phyloP scores from a whole-genome alignment of 2,113 vertebrate genomes.

The Gavialis gangeticus region DNA sequence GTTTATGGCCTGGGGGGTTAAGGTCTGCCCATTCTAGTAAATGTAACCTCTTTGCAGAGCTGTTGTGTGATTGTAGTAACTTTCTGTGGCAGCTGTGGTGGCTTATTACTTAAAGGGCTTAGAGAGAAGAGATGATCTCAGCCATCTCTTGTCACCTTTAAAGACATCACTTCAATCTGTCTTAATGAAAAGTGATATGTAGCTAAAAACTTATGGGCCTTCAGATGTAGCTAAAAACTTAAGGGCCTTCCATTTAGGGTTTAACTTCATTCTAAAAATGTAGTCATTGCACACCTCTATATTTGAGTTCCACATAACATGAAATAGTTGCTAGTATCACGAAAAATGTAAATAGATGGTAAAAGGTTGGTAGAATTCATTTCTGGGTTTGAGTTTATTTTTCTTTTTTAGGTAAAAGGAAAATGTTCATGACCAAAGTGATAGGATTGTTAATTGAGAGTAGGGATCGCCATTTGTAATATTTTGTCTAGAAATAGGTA shows the following conservation, averaged over 20 bases:
- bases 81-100: conserved; percentile 75
- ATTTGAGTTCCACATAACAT: background rate
- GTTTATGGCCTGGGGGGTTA: conserved; percentile 28
- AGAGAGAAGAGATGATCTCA: conserved; percentile 77
- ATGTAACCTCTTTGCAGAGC: conserved; percentile 32
- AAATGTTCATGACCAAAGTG: background rate
- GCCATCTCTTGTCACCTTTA: conserved; percentile 68
- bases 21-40: conserved; percentile 22
- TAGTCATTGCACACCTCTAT: too few relatives aligned
- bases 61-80: conserved; percentile 64
- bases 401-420: background rate
- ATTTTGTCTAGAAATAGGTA: background rate
- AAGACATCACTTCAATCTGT: conserved; percentile 58
- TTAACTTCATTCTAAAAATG: background rate
- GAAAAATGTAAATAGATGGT: background rate
- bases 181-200: conserved; percentile 63
- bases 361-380: background rate
- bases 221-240: conserved; percentile 61
- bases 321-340: background rate
- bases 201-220: conserved; percentile 55
- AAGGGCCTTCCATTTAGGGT: background rate
- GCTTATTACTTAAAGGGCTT: conserved; percentile 66
- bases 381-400: rapidly evolving
- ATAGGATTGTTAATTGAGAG: background rate
- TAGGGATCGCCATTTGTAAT: background rate